Conservation (phyloP, 2,797 vertebrate species). For the Gymnothorax reevesii region DNA sequence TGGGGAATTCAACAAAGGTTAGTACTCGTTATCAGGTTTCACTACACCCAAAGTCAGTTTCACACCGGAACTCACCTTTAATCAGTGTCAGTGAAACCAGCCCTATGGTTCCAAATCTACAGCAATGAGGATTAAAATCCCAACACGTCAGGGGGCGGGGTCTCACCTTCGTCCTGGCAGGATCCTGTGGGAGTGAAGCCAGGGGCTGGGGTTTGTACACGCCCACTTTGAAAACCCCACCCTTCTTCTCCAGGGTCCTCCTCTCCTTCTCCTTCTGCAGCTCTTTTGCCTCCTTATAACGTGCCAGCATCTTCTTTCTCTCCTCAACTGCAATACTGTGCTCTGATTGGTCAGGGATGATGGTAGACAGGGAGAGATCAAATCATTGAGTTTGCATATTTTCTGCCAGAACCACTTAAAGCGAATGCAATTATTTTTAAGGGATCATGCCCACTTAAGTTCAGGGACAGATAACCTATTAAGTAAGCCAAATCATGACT, state of each 20-base stretch:
- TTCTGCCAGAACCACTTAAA: not conserved
- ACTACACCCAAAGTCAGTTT: no score
- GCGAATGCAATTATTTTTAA: not conserved
- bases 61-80: no score
- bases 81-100: no score
- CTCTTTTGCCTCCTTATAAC: constrained; percentile 88
- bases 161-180: constrained; percentile 67
- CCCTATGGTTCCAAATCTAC: no score
- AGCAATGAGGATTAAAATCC: not conserved
- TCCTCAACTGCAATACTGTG: constrained; percentile 63
- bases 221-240: constrained; percentile 81
- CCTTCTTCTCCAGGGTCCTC: constrained; percentile 77
- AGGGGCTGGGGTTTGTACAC: constrained; percentile 74
- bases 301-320: constrained; percentile 80
- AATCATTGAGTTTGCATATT: not conserved
- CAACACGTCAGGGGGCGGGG: not conserved
- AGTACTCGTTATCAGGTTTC: not conserved
- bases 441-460: not conserved
- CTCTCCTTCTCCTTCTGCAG: constrained; percentile 84
- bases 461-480: not conserved
- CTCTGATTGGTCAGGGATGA: constrained; percentile 37
- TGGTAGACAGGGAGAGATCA: not conserved
- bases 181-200: constrained; percentile 55
- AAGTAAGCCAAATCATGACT: not conserved
- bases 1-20: no score